phyloP scores from a whole-genome alignment of 2,888 invertebrate species.

The Hirtodrosophila cameraria region DNA sequence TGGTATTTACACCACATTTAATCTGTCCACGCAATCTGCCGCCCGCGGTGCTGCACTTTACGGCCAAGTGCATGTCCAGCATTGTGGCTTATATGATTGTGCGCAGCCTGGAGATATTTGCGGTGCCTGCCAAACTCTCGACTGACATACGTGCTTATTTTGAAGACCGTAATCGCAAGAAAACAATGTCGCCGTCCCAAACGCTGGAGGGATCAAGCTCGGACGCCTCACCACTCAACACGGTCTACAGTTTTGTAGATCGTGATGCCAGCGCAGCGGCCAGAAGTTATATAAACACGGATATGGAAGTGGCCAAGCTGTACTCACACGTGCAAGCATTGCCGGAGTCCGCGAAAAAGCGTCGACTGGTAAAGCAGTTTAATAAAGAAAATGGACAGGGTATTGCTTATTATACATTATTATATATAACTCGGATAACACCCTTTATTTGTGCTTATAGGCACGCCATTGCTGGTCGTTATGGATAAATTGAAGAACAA shows the following conservation, averaged over 20 bases:
- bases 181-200: constrained; percentile 86
- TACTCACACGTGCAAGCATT: constrained; percentile 95
- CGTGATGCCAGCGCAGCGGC: constrained; percentile 91
- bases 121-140: constrained; percentile 90
- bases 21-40: constrained; percentile 94
- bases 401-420: constrained; percentile 34
- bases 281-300: constrained; percentile 89
- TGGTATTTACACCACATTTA: constrained; percentile 95
- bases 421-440: neutral
- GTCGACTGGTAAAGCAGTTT: constrained; percentile 93
- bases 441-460: constrained; percentile 72
- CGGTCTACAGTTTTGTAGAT: constrained; percentile 96
- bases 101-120: constrained; percentile 88
- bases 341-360: constrained; percentile 95
- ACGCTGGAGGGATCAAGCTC: constrained; percentile 84
- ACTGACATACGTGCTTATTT: constrained; percentile 92
- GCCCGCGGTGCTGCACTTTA: constrained; percentile 92
- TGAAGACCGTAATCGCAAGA: constrained; percentile 87
- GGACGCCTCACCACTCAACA: constrained; percentile 90
- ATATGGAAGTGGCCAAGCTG: constrained; percentile 93
- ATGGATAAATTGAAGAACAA: constrained; percentile 86
- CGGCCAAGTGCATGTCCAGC: constrained; percentile 90
- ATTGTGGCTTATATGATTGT: constrained; percentile 95
- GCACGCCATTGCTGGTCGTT: constrained; percentile 88
- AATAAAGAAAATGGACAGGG: constrained; percentile 95